phyloP scores from a whole-genome alignment of 2,113 vertebrate genomes.

The Seriola quinqueradiata region DNA sequence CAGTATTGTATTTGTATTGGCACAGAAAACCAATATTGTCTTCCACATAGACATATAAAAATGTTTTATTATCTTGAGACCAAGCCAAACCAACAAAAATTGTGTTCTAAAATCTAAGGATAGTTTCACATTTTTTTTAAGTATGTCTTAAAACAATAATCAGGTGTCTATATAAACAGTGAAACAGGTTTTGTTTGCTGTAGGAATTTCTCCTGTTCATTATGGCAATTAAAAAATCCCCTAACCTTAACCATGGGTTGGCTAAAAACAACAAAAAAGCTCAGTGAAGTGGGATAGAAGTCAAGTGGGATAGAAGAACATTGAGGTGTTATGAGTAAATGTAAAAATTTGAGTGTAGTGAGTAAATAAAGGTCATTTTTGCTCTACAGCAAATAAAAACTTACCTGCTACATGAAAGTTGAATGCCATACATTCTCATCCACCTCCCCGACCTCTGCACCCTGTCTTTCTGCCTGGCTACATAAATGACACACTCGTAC shows the following conservation, averaged over 20 bases:
- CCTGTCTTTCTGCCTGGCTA: neutral
- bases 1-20: constrained; percentile 57
- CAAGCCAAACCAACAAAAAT: neutral
- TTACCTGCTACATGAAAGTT: neutral
- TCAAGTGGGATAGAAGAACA: no score
- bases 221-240: no score
- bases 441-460: neutral
- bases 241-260: no score
- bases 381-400: neutral
- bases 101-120: constrained; percentile 7
- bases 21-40: constrained; percentile 50
- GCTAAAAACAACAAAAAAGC: no score
- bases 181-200: no score
- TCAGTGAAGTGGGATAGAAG: no score
- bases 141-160: neutral
- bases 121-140: neutral
- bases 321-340: neutral
- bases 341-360: neutral
- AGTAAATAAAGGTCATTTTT: neutral
- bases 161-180: neutral
- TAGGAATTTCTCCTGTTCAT: no score
- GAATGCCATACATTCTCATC: neutral
- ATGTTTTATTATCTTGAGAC: constrained; percentile 6
- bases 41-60: constrained; percentile 11
- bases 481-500: neutral